phyloP scores from a whole-genome alignment of 2,797 vertebrate genomes.

The Rhinogobio ventralis region DNA sequence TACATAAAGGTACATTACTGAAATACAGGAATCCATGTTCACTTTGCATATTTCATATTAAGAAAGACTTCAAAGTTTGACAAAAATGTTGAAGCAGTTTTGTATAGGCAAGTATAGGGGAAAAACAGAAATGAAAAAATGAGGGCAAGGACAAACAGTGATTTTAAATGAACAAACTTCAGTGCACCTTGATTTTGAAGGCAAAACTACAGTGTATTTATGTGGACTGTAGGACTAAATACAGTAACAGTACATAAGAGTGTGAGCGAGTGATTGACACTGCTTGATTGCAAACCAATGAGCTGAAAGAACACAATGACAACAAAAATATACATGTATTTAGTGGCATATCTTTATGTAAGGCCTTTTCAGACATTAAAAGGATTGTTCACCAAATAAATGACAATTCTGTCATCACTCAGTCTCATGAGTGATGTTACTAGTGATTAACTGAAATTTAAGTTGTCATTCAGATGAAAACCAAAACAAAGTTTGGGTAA shows the following conservation, averaged over 20 bases:
- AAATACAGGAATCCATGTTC: background rate
- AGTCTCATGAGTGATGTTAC: background rate
- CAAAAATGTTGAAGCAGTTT: background rate
- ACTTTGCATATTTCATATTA: constrained; percentile 25
- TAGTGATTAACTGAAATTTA: background rate
- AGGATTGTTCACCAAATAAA: constrained; percentile 4
- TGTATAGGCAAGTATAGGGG: constrained; percentile 2
- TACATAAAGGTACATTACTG: background rate
- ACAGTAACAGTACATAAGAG: constrained; percentile 12
- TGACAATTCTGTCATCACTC: background rate
- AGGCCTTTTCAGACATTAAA: background rate
- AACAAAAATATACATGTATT: constrained; percentile 5
- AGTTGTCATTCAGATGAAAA: background rate
- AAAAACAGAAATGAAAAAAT: background rate
- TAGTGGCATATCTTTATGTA: background rate
- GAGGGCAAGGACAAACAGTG: background rate
- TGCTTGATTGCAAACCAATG: constrained; percentile 9
- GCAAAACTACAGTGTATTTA: constrained; percentile 19
- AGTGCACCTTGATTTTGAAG: constrained; percentile 17
- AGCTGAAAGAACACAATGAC: background rate
- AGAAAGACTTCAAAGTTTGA: constrained; percentile 5
- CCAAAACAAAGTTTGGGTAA: background rate
- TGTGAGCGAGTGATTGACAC: background rate
- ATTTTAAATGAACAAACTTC: background rate
- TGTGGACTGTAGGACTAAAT: constrained; percentile 4